Base-by-base conservation (phyloP, 1,140 invertebrate species). In the Oscheius sp. region DNA sequence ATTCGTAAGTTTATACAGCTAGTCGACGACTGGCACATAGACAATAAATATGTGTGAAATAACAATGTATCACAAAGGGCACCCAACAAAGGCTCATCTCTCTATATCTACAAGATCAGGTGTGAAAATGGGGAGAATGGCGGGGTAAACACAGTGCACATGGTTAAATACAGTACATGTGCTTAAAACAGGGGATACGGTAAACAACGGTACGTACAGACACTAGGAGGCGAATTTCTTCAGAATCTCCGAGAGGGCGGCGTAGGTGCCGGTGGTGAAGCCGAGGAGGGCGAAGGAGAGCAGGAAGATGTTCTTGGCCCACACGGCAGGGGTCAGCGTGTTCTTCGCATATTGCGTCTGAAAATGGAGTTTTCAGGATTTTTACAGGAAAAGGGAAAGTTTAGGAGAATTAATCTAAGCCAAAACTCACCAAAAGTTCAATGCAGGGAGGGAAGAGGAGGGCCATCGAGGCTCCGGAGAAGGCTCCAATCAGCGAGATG, bases 391-490 rank as follows among this genome's bases (percentile, higher is more conserved):
- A n/a, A n/a, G n/a, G n/a, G n/a, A n/a, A n/a, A n/a, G n/a, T n/a
- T 18, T 45, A 45, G 42, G 0, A 45, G 0, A 45, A 45, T 45
- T 45, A 45, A n/a, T n/a, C n/a, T n/a, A n/a, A n/a, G n/a, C n/a
- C n/a, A n/a, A n/a, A 26, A 42, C 42, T 46, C 55, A 76, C 76
- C 26, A 83, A 69, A 20, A 83, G 70, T 29, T 83, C 82, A 67
- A 83, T 83, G 20, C 76, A 73, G 10, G 82, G 83, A 61, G 82
- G 82, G 58, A 84, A 83, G 4, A 84, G 49, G 32, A 83, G 74
- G n/a, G 82, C 82, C 64, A 83, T 68, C 2, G 80, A 75, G 2
- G 82, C 67, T 29, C 82, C 77, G 28, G 82, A 78, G 45, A 83
- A 80, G 20, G 82, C 75, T 15, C 81, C 81, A 61, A 83, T 77